Evolutionary conservation across 2,888 invertebrate genomes (phyloP), one percentile per base, ranked within the genome.

Genomic region (Orthosia incerta): DNA sequence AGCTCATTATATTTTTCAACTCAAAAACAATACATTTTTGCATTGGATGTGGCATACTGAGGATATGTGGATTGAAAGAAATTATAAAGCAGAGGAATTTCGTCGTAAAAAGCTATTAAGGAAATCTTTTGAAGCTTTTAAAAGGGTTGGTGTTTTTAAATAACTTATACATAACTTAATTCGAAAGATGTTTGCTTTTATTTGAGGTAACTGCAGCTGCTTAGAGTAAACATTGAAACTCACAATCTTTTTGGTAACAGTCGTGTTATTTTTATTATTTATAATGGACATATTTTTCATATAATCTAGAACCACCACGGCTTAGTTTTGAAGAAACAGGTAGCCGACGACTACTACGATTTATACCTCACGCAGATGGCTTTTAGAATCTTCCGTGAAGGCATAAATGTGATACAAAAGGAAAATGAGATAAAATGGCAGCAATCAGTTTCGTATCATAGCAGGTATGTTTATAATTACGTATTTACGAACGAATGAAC

Each of bases 291-390:
- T 74, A n/a, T 72, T 70, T 51, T 55, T 59, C 15, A 23, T 11
- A 65, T 53, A 94, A 94, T 80, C 74, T 87, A 97, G 97, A 91
- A 94, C 75, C 93, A 95, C 71, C 87, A 93, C 68, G 93, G 94
- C 59, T 94, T 92, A 72, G 91, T 95, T 55, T 93, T 97, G 80
- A 97, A 97, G 89, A 94, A 95, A 87, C 97, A 98, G 94, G 97
- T 98, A 1, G 98, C 98, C 4, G 96, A 97, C 71, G 98, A 98
- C 91, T 97, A 97, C 92, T 97, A 97, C 84, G 97, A 98, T 77
- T 94, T 97, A 71, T 97, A 97, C 82, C 87, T 97, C n/a, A 94
- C 95, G 61, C 97, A 97, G 65, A 87, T 94, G 57, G 94, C 94
- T 63, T 97, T 97, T 65, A 92, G 93, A 51, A 92, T 92, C 73